Conservation (phyloP, 2,113 vertebrate genomes). For the Cololabis saira region DNA sequence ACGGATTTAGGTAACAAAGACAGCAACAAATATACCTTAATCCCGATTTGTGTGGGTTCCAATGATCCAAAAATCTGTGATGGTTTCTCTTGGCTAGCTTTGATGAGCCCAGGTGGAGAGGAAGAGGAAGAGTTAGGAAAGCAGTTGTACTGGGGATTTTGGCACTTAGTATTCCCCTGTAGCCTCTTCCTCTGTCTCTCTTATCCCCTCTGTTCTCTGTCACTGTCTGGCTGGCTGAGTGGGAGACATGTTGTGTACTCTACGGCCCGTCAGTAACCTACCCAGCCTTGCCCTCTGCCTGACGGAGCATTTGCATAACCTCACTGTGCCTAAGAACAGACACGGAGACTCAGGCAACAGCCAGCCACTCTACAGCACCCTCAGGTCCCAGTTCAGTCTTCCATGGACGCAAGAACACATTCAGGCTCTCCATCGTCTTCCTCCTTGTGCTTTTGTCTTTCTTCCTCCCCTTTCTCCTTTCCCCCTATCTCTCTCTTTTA, state of each 20-base stretch:
- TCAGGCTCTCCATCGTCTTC: constrained; percentile 30
- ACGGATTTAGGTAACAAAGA: constrained; percentile 9
- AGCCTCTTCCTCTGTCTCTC: constrained; percentile 29
- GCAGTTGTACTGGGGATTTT: constrained; percentile 16
- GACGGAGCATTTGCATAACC: constrained; percentile 86
- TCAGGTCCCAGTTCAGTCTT: constrained; percentile 67
- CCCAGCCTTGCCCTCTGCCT: constrained; percentile 84
- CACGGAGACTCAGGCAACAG: constrained; percentile 56
- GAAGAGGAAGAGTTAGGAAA: constrained; percentile 34
- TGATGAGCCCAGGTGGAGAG: constrained; percentile 46
- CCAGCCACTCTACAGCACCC: constrained; percentile 46
- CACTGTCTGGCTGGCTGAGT: constrained; percentile 77
- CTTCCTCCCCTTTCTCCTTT: constrained; percentile 2
- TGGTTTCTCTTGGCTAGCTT: constrained; percentile 42
- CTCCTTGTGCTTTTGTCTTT: constrained; percentile 18
- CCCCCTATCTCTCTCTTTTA: constrained; percentile 42
- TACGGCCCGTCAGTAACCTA: constrained; percentile 86
- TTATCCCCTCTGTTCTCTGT: constrained; percentile 69
- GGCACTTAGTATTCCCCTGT: constrained; percentile 62
- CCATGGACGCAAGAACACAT: constrained; percentile 62
- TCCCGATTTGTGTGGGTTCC: constrained; percentile 8
- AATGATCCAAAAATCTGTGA: constrained; percentile 40
- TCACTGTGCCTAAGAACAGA: constrained; percentile 78
- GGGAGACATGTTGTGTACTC: constrained; percentile 85
- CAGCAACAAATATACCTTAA: constrained; percentile 24